Conservation (phyloP, 1,140 invertebrate species). For the Monomorium pharaonis region DNA sequence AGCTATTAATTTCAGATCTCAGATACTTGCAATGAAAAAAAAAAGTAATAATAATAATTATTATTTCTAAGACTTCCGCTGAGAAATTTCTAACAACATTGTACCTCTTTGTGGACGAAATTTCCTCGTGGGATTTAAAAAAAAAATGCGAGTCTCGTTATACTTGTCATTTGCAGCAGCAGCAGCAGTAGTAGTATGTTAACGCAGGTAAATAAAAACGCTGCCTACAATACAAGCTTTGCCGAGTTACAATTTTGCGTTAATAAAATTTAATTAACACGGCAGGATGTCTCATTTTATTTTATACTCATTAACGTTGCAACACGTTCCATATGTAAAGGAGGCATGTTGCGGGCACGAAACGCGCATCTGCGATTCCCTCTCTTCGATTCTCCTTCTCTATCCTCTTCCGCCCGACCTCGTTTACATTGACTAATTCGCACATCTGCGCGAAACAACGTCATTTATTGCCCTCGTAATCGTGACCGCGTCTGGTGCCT, state of each 20-base stretch:
- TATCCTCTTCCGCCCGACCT: not conserved
- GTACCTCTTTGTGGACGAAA: not conserved
- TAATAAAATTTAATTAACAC: not conserved
- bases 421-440: not conserved
- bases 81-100: not conserved
- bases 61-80: too few relatives aligned
- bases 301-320: not conserved
- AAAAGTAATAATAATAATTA: too few relatives aligned
- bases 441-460: slow-evolving; percentile 35
- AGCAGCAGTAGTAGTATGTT: not conserved
- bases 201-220: not conserved
- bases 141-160: not conserved
- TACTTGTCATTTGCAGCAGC: not conserved
- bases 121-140: not conserved
- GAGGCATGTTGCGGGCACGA: not conserved
- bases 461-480: slow-evolving; percentile 1
- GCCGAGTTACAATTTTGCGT: not conserved
- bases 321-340: not conserved
- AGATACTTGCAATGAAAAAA: too few relatives aligned
- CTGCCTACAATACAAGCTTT: not conserved
- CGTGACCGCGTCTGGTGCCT: not conserved
- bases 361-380: not conserved
- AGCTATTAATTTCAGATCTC: too few relatives aligned
- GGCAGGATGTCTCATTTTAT: not conserved
- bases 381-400: not conserved